Evolutionary conservation across 2,797 vertebrate species (phyloP), one percentile per base, ranked within the genome.

Genomic region (Phaenicophaeus curvirostris): DNA sequence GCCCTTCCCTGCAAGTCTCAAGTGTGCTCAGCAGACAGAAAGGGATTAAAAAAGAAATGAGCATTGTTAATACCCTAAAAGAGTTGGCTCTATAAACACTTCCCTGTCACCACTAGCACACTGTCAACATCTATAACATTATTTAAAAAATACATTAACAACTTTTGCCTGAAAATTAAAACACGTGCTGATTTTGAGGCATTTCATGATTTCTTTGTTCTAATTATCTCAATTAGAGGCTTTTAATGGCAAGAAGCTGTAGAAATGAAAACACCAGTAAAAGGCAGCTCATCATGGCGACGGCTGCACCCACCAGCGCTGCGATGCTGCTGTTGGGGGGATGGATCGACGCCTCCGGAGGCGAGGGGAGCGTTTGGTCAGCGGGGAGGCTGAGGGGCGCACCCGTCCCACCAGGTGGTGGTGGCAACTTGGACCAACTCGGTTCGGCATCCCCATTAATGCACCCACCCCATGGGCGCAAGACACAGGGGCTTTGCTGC

Each of bases 161-260:
- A 90, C 92, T 97, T 96, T 92, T 5, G 44, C 94, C 94, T 96
- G 85, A 84, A 93, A 97, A 95, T 96, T 94, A 76, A 94, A 97
- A 97, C 84, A 78, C 50, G 93, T 87, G 86, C 92, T 96, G 96
- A 97, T 98, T 97, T 93, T 71, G 94, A 97, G 95, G 92, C 93
- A 96, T n/a, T n/a, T n/a, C n/a, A n/a, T n/a, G 94, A 93, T 91
- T 74, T 71, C 97, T 97, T 96, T 96, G 94, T 95, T 91, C 95
- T 96, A 96, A 97, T 98, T 97, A 96, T 94, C 96, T 96, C 97
- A 97, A 97, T 98, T 84, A 96, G 7, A 46, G 93, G 88, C 73
- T 97, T 95, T 93, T 96, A 85, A 96, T 91, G 91, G 94, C 88
- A 96, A 96, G 94, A 94, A 97, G 93, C 84, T 84, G 90, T 53